Evolutionary conservation across 2,888 invertebrate genomes (phyloP).

Genomic region (Euclidia mi): DNA sequence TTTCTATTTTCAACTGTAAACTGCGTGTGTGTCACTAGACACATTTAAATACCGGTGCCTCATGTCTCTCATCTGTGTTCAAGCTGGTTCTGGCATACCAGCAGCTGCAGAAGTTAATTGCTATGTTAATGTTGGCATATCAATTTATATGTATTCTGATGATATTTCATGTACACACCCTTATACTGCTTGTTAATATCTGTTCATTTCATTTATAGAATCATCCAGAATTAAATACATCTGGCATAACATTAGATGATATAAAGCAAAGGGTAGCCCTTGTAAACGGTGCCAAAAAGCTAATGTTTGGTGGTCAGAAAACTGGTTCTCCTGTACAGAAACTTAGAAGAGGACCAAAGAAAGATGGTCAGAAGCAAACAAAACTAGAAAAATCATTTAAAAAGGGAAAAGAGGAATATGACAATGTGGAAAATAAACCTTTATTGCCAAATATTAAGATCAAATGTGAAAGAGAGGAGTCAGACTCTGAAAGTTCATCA

Average conservation of each 20-base stretch:
- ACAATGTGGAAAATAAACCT: slow-evolving; percentile 75
- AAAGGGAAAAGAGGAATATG: slow-evolving; percentile 79
- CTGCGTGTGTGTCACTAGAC: no score
- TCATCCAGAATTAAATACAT: slow-evolving; percentile 94
- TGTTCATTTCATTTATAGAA: slow-evolving; percentile 79
- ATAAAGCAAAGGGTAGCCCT: slow-evolving; percentile 88
- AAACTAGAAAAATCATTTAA: slow-evolving; percentile 67
- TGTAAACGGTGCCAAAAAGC: slow-evolving; percentile 86
- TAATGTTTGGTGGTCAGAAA: slow-evolving; percentile 85
- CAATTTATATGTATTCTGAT: no score
- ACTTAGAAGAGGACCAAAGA: slow-evolving; percentile 75
- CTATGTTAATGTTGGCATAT: no score
- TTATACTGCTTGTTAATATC: no score
- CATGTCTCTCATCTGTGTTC: no score
- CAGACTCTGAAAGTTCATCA: slow-evolving; percentile 87
- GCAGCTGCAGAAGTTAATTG: no score
- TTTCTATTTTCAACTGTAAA: no score
- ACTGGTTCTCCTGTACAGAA: slow-evolving; percentile 73
- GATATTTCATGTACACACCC: no score
- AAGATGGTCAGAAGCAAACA: slow-evolving; percentile 69
- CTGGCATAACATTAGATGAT: slow-evolving; percentile 93
- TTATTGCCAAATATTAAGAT: slow-evolving; percentile 82
- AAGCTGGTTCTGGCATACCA: no score
- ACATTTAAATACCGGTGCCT: no score
- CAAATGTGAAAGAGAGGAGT: slow-evolving; percentile 81